These are phyloP conservation scores for Chrysomela aeneicollis DNA, from an alignment of 2,888 invertebrate genomes.

Conservation along the genomic window DNA sequence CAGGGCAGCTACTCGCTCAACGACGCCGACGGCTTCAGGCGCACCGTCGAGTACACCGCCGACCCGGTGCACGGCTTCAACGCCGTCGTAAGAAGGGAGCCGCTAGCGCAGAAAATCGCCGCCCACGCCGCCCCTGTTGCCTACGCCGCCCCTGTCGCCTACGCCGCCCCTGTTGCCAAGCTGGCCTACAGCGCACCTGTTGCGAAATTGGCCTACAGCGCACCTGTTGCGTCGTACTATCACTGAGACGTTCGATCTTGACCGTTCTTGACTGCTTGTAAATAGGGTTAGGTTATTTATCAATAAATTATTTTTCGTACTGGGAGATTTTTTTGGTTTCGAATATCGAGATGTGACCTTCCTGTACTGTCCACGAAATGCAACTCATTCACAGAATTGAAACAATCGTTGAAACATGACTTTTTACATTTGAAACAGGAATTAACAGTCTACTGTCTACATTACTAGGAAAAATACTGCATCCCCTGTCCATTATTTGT, in stretches of 20 bases:
- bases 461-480: too few species aligned
- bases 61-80: slow-evolving; percentile 66
- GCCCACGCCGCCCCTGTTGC: slow-evolving; percentile 44
- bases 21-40: slow-evolving; percentile 70
- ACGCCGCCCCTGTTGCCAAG: slow-evolving; percentile 47
- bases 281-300: slow-evolving; percentile 18
- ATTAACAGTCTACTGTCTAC: too few species aligned
- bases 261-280: not conserved
- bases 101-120: slow-evolving; percentile 56
- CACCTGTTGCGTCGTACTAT: slow-evolving; percentile 40
- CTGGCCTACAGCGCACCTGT: slow-evolving; percentile 38
- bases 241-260: slow-evolving; percentile 3
- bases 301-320: slow-evolving; percentile 23
- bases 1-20: slow-evolving; percentile 67
- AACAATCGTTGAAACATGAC: too few species aligned
- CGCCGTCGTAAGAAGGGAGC: slow-evolving; percentile 65
- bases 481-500: too few species aligned
- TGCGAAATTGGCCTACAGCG: slow-evolving; percentile 30
- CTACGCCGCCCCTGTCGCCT: slow-evolving; percentile 37
- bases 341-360: too few species aligned
- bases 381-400: too few species aligned
- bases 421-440: too few species aligned
- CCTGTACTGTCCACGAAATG: too few species aligned
- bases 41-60: slow-evolving; percentile 70
- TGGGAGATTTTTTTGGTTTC: too few species aligned